Conservation (phyloP, 64 coral and sea anemone species). For the Platygyra sinensis region DNA sequence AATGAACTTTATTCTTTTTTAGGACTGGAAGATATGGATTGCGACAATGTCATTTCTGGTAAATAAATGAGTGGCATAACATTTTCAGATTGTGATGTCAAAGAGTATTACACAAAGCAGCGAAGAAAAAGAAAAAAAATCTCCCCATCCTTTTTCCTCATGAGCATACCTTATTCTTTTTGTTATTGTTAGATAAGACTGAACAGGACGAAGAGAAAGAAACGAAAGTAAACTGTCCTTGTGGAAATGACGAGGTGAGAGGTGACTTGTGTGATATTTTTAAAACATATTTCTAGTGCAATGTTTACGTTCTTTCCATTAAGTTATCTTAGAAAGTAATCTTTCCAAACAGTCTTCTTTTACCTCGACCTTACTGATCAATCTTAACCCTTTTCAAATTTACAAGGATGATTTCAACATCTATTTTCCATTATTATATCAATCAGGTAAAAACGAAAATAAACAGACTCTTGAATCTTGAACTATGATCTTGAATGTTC, state of each 20-base stretch:
- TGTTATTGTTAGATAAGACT: neutral
- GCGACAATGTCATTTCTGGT: conserved; percentile 5
- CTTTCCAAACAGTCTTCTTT: too few relatives aligned
- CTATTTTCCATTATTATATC: too few relatives aligned
- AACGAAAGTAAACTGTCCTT: conserved; percentile 29
- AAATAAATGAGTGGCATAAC: neutral
- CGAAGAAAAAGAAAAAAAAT: too few relatives aligned
- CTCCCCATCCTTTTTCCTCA: too few relatives aligned
- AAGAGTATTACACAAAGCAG: too few relatives aligned
- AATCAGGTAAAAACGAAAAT: too few relatives aligned
- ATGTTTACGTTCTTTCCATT: neutral
- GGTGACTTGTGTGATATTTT: neutral
- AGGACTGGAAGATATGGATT: conserved; percentile 48
- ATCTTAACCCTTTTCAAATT: too few relatives aligned
- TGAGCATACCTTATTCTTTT: too few relatives aligned
- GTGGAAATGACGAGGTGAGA: conserved; percentile 36
- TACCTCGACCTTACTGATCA: too few relatives aligned
- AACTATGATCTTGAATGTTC: too few relatives aligned
- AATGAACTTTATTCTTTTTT: neutral
- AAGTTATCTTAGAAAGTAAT: neutral
- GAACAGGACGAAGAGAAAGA: conserved; percentile 9
- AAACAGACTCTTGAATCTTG: too few relatives aligned
- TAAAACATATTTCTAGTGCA: neutral
- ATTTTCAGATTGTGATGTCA: neutral
- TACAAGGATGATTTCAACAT: too few relatives aligned